Conservation (phyloP, 2,797 vertebrate genomes). For the Macroramphosus scolopax region DNA sequence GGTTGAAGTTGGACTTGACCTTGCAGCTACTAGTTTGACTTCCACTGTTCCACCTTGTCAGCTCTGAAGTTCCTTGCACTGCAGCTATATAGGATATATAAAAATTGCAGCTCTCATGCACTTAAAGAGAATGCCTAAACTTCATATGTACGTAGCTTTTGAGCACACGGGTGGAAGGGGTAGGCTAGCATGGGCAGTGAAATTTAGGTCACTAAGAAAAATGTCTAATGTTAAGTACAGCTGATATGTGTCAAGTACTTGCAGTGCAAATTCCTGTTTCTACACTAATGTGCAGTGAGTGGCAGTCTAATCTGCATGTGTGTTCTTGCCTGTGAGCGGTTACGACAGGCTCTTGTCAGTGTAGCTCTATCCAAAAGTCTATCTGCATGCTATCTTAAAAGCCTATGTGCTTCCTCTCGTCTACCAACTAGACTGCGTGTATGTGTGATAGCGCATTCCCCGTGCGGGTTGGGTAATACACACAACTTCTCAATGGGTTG, state of each 20-base stretch:
- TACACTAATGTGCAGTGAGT: slow-evolving; percentile 33
- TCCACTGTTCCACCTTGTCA: slow-evolving; percentile 6
- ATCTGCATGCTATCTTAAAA: slow-evolving; percentile 29
- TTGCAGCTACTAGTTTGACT: slow-evolving; percentile 20
- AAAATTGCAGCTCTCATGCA: neutral
- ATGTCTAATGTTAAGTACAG: slow-evolving; percentile 31
- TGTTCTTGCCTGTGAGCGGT: slow-evolving; percentile 25
- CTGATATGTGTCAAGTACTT: slow-evolving; percentile 30
- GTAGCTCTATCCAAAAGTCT: slow-evolving; percentile 31
- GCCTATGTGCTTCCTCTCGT: slow-evolving; percentile 17
- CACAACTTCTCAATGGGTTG: slow-evolving; percentile 24
- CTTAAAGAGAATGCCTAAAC: neutral
- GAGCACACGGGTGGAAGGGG: slow-evolving; percentile 1
- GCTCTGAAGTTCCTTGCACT: slow-evolving; percentile 1
- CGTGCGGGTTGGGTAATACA: slow-evolving; percentile 47
- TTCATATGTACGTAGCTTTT: slow-evolving; percentile 1
- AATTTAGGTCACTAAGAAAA: slow-evolving; percentile 23
- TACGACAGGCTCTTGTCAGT: slow-evolving; percentile 21
- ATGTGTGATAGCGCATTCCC: slow-evolving; percentile 26
- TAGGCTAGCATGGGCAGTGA: slow-evolving; percentile 2
- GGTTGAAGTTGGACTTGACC: slow-evolving; percentile 29
- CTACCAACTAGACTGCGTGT: slow-evolving; percentile 1
- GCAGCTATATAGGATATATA: neutral
- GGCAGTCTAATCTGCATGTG: slow-evolving; percentile 15
- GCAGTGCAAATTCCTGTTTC: slow-evolving; percentile 29